A percentile compares a stretch with the other conserved stretches of the same genome.
Evolutionary conservation across 1,140 invertebrate genomes (phyloP).

Genomic region (Telenomus remus): DNA sequence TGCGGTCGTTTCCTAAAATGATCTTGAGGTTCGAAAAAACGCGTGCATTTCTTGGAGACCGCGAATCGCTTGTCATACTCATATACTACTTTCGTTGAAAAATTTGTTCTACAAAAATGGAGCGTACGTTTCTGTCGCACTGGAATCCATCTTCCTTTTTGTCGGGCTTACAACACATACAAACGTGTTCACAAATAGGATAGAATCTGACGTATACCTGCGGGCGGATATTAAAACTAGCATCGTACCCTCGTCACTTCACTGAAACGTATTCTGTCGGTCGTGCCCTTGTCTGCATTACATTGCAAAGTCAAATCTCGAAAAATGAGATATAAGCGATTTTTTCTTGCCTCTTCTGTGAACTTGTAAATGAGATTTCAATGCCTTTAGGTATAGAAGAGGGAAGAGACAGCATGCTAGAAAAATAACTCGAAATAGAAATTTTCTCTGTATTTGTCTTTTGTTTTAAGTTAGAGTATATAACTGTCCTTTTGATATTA

Average conservation of each 20-base stretch:
- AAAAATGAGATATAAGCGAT: conserved; percentile 35
- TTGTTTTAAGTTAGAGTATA: too few species aligned
- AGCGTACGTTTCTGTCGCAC: conserved; percentile 18
- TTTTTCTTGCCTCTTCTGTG: conserved; percentile 25
- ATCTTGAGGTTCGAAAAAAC: not conserved
- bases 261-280: conserved; percentile 34
- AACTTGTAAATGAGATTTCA: conserved; percentile 17
- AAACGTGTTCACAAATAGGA: conserved; percentile 28
- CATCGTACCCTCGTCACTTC: conserved; percentile 74
- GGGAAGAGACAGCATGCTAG: conserved; percentile 14
- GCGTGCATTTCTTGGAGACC: too few species aligned
- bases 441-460: too few species aligned
- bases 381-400: not conserved
- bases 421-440: conserved; percentile 25
- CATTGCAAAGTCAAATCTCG: conserved; percentile 63
- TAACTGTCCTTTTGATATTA: too few species aligned
- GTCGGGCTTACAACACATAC: conserved; percentile 8
- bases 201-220: conserved; percentile 67
- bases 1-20: not conserved
- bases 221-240: conserved; percentile 73
- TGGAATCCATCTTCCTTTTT: conserved; percentile 52
- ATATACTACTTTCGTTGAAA: conserved; percentile 1
- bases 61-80: conserved; percentile 4
- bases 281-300: conserved; percentile 33
- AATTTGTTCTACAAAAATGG: conserved; percentile 21